Conservation (phyloP, 2,888 invertebrate species). For the Drosophila anceps region DNA sequence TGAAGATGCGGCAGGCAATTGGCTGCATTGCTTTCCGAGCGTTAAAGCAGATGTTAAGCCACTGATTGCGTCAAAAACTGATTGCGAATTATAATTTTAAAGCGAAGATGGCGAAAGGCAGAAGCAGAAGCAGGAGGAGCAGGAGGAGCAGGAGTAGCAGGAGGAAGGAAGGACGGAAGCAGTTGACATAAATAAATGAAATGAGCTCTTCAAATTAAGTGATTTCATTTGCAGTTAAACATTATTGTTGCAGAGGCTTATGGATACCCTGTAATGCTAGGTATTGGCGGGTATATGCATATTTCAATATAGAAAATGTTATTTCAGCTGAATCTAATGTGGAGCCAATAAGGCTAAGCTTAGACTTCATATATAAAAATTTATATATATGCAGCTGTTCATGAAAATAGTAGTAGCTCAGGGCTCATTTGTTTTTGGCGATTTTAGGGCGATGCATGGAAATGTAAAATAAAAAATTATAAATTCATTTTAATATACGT, state of each 20-base stretch:
- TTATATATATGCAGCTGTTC: no score
- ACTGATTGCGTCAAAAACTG: neutral
- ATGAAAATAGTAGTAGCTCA: no score
- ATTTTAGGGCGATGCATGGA: no score
- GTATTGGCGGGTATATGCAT: neutral
- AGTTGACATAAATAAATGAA: conserved; percentile 8
- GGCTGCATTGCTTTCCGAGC: no score
- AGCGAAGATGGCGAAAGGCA: neutral
- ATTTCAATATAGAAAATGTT: no score
- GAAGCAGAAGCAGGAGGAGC: neutral
- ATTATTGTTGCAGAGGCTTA: conserved; percentile 1
- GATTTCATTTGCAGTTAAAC: conserved; percentile 10
- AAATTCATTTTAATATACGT: no score
- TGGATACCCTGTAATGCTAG: neutral
- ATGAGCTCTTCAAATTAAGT: conserved; percentile 7
- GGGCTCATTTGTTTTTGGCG: no score
- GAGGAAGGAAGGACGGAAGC: neutral
- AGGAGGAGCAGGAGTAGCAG: neutral
- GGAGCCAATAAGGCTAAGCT: no score
- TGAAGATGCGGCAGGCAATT: neutral
- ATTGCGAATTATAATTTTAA: conserved; percentile 3
- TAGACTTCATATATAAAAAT: no score
- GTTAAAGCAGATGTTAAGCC: neutral
- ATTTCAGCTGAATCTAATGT: no score
- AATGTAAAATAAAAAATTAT: no score